A percentile compares a stretch with the other conserved stretches of the same genome.
phyloP scores from a whole-genome alignment of 2,888 invertebrate genomes.

The Acanthosepion esculentum region DNA sequence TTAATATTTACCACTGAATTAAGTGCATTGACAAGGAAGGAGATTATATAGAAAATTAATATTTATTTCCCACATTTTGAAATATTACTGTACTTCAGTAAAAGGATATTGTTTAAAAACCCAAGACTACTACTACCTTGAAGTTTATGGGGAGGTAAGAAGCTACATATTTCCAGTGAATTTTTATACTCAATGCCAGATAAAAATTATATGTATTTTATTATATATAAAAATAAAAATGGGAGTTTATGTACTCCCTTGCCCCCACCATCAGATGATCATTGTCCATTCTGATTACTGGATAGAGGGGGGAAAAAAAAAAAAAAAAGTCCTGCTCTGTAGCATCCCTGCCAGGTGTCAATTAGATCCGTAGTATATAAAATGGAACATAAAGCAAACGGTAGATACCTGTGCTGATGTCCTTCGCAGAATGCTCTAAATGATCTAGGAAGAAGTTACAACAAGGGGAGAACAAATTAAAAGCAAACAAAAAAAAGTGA shows the following conservation, averaged over 20 bases:
- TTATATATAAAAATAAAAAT: no score
- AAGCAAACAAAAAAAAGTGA: conserved; percentile 36
- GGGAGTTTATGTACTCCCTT: background rate
- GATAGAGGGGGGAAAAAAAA: background rate
- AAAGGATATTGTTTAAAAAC: background rate
- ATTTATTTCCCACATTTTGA: no score
- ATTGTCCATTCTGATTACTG: background rate
- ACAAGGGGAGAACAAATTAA: conserved; percentile 46
- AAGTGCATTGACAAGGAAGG: no score
- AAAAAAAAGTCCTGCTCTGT: background rate
- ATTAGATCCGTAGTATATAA: background rate
- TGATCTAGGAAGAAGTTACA: conserved; percentile 47
- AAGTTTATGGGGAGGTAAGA: background rate
- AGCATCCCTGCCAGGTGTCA: background rate
- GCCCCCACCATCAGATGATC: background rate
- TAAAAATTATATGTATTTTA: background rate
- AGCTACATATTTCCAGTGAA: background rate
- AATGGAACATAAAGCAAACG: background rate
- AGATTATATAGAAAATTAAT: no score
- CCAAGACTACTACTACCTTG: background rate
- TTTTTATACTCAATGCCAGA: background rate
- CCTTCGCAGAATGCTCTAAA: conserved; percentile 46
- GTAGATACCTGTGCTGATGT: conserved; percentile 47
- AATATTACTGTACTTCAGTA: no score
- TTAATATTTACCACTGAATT: no score